A percentile compares a stretch with the other conserved stretches of the same genome.
Evolutionary conservation across 1,140 invertebrate genomes (phyloP).

Genomic region (Sarcophaga peregrina): DNA sequence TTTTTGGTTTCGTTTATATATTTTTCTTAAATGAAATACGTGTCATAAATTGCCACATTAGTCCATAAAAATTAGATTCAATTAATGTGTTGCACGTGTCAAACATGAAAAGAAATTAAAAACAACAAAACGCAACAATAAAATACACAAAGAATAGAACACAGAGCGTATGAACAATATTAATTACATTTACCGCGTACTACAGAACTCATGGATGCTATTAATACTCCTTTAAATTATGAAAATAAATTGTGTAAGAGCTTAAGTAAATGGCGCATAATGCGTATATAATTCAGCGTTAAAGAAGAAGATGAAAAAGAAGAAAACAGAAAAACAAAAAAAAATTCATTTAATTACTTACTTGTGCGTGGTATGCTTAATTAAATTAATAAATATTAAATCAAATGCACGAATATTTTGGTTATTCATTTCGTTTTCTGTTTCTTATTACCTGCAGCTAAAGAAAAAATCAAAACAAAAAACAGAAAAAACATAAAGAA

Average conservation of each 20-base stretch:
- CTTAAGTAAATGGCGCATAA: no score
- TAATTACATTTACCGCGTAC: neutral
- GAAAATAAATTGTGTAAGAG: no score
- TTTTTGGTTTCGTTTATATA: no score
- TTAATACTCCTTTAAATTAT: no score
- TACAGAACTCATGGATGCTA: no score
- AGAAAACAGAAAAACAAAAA: neutral
- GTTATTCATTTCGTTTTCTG: neutral
- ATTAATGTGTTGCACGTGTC: neutral
- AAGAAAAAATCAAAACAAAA: neutral
- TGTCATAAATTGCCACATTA: neutral
- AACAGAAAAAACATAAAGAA: neutral
- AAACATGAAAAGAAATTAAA: neutral
- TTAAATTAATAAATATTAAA: constrained; percentile 23
- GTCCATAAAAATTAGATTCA: neutral
- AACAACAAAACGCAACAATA: neutral
- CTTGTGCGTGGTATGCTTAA: constrained; percentile 11
- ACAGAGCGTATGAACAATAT: neutral
- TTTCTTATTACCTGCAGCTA: neutral
- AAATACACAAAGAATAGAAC: neutral
- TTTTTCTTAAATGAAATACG: neutral
- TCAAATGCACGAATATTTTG: neutral
- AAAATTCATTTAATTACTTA: neutral
- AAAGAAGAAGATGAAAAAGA: no score
- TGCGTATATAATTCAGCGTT: no score